Evolutionary conservation across 2,888 invertebrate genomes (phyloP).

Genomic region (Tenodera sinensis): DNA sequence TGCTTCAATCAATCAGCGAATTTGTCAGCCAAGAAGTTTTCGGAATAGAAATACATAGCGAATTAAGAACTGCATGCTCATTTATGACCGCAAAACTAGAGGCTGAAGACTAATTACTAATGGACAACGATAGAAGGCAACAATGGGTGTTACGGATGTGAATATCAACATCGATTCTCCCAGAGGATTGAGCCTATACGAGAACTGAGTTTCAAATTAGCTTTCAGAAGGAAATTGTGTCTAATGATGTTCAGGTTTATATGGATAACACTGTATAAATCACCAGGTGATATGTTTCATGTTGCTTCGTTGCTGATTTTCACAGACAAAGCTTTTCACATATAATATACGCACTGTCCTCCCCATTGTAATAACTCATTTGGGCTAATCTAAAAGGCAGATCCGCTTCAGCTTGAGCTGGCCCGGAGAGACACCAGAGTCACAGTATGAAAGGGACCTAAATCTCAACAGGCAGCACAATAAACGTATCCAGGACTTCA

Average conservation of each 20-base stretch:
- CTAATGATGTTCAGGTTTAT: neutral
- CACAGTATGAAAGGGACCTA: too few relatives aligned
- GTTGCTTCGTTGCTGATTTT: too few relatives aligned
- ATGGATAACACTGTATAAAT: neutral
- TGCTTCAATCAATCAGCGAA: neutral
- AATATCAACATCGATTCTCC: neutral
- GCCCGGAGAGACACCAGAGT: too few relatives aligned
- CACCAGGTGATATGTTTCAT: too few relatives aligned
- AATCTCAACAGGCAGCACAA: too few relatives aligned
- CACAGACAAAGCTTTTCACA: too few relatives aligned
- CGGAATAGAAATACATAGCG: neutral
- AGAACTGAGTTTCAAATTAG: neutral
- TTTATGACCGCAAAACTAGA: neutral
- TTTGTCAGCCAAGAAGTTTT: neutral
- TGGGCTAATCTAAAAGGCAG: too few relatives aligned
- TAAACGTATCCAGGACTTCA: too few relatives aligned
- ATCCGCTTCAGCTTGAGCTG: too few relatives aligned
- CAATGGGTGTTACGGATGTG: too few relatives aligned
- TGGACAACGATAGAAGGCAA: neutral
- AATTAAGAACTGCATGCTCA: neutral
- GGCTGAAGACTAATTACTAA: neutral
- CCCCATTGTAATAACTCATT: too few relatives aligned
- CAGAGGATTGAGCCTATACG: neutral
- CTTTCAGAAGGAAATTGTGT: neutral
- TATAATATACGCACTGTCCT: too few relatives aligned